Evolutionary conservation across 23 tunicate species (phyloP), one percentile per base, ranked within the genome.

Genomic region (Clavelina lepadiformis): DNA sequence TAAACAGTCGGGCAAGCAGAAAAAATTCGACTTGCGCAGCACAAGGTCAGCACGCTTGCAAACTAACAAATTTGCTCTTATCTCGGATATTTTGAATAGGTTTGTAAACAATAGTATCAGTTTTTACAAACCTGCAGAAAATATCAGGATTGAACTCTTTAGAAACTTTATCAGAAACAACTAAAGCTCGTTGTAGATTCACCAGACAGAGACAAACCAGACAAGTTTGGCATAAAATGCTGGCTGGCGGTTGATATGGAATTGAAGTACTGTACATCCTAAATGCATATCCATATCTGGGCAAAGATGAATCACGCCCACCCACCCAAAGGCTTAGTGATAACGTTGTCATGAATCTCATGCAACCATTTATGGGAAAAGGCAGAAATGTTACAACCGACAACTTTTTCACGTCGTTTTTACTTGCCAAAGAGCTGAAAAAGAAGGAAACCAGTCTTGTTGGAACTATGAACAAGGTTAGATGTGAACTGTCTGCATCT

Each of bases 11-110:
- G n/a, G n/a, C n/a, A n/a, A n/a, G n/a, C n/a, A n/a, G n/a, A n/a
- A n/a, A n/a, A n/a, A n/a, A n/a, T 58, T 58, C 7, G 65, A 58
- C 36, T 58, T 58, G 36, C 65, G 65, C 36, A 58, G 65, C 36
- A 58, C 36, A 26, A 58, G 35, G 36, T 58, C 35, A 29, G 20
- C 65, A 58, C 65, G 65, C 36, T 28, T 58, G 65, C 65, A 58
- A 58, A 58, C 65, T 26, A 38, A 58, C 36, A 58, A 58, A 58
- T 58, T 58, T 58, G 65, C 35, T 58, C 36, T 58, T 27, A 5
- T 58, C 36, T 58, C 65, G 36, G 65, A 58, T 26, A 29, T 58
- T 27, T 58, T 37, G 65, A 58, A 58, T 29, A 58, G 36, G 65
- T 58, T 58, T 29, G 65, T 58, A 27, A 38, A 58, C 35, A 58